phyloP scores from a whole-genome alignment of 2,888 invertebrate species.

The Charanyca ferruginea region DNA sequence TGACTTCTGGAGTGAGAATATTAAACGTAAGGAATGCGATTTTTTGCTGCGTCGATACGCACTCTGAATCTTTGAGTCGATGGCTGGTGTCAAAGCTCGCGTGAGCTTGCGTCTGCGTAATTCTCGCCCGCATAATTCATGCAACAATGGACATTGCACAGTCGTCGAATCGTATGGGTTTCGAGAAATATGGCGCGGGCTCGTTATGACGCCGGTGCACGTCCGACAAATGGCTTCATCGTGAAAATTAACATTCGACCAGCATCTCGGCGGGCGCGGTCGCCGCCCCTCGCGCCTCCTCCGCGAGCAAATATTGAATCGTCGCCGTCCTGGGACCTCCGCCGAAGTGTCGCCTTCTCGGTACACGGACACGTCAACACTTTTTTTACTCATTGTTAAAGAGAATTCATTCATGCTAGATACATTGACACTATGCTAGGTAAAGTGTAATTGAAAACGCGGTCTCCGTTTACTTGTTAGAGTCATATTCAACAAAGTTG shows the following conservation, averaged over 20 bases:
- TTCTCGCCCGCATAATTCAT: slow-evolving; percentile 81
- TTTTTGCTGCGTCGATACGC: slow-evolving; percentile 65
- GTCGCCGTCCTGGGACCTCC: slow-evolving; percentile 80
- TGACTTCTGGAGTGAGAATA: slow-evolving; percentile 67
- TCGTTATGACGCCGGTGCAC: slow-evolving; percentile 84
- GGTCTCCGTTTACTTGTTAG: slow-evolving; percentile 30
- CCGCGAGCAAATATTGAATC: slow-evolving; percentile 86
- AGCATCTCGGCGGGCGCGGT: slow-evolving; percentile 75
- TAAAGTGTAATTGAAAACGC: slow-evolving; percentile 48
- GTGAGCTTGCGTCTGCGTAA: slow-evolving; percentile 64
- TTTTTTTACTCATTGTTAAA: slow-evolving; percentile 72
- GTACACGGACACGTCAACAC: slow-evolving; percentile 72
- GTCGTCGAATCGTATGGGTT: slow-evolving; percentile 80
- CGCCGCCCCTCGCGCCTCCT: slow-evolving; percentile 66
- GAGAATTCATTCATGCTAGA: slow-evolving; percentile 70
- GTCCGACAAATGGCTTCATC: slow-evolving; percentile 88
- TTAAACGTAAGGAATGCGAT: slow-evolving; percentile 70
- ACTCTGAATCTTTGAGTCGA: slow-evolving; percentile 69
- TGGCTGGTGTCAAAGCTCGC: slow-evolving; percentile 68
- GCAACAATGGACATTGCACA: slow-evolving; percentile 81
- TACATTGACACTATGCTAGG: slow-evolving; percentile 62
- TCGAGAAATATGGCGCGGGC: slow-evolving; percentile 81
- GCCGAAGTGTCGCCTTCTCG: slow-evolving; percentile 81
- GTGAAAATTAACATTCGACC: slow-evolving; percentile 88
- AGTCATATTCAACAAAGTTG: slow-evolving; percentile 28